Percentiles rank a stretch among this genome's conserved stretches.
phyloP scores from a whole-genome alignment of 2,797 vertebrate genomes.

The Chelonia mydas region DNA sequence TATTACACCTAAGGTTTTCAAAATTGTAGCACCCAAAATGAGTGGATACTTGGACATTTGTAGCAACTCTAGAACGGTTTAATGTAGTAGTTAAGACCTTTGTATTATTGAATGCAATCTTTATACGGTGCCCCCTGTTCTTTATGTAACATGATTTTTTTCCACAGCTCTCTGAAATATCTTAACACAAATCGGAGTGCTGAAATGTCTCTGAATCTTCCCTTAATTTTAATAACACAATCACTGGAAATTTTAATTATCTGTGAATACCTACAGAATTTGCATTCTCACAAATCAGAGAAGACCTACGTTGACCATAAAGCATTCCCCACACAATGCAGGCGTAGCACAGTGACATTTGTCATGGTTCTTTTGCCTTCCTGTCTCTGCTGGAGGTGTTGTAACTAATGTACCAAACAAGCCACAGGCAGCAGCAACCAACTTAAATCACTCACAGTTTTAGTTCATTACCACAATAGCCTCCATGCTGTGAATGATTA shows the following conservation, averaged over 20 bases:
- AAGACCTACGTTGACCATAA: neutral
- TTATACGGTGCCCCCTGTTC: neutral
- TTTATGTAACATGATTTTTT: neutral
- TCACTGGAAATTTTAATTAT: neutral
- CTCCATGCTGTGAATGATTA: neutral
- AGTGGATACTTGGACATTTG: neutral
- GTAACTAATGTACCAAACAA: constrained; percentile 27
- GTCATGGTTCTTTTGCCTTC: neutral
- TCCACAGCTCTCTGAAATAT: neutral
- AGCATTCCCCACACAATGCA: neutral
- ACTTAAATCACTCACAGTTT: neutral
- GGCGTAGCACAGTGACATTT: neutral
- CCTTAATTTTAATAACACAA: neutral
- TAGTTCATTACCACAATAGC: neutral
- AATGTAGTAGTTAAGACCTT: neutral
- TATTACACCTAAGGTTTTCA: neutral
- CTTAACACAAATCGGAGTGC: neutral
- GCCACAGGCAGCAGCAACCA: neutral
- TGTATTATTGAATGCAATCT: neutral
- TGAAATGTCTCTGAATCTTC: neutral
- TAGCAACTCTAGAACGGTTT: neutral
- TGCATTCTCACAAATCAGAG: neutral
- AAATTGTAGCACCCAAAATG: neutral
- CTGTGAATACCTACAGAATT: neutral
- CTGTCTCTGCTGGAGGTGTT: constrained; percentile 18